Evolutionary conservation across 30 jellyfish, hydroid and myxozoan genomes (phyloP), one percentile per base, ranked within the genome.

Genomic region (Aurelia aurita complex sp. Pacific): DNA sequence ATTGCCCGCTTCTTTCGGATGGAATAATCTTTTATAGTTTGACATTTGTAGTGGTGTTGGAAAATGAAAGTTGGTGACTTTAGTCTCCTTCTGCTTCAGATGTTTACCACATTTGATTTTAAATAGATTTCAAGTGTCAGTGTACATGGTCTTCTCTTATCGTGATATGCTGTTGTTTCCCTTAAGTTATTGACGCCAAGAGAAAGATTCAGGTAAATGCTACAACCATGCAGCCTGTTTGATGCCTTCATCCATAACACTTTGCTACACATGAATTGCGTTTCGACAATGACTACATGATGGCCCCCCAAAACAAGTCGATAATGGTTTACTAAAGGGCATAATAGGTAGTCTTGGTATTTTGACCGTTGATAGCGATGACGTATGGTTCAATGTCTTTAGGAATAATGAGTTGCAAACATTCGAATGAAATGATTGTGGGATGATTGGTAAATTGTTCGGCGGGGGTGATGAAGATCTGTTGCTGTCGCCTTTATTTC

Each of bases 361-460:
- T 77, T 87, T 87, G 34, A 77, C 53, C 14, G 96, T 19, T 61
- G 89, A 43, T 46, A 87, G 77, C 10, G 90, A 73, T 12, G 96
- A 87, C 33, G 88, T 87, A 53, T 87, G 96, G 73, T 81, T 88
- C 13, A 88, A 74, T 16, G 91, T 88, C 76, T 88, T 88, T 57
- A 88, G 82, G 57, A 88, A 88, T 54, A 88, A 62, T 16, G 97
- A 88, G 77, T 88, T 88, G 87, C 97, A 88, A 34, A 88, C 97
- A 80, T 88, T 88, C n/a, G 97, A 77, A 69, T 87, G 96, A 38
- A 87, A 87, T 70, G 96, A 74, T 63, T 87, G 96, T 62, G 96
- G 85, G 53, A 87, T 66, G 57, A 87, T 50, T 16, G 88, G 77
- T 62, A 87, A 63, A 78, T 74, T 76, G 82, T 79, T 79, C 78